Evolutionary conservation across 2,888 invertebrate genomes (phyloP).

Genomic region (Sceliomorpha sp.): DNA sequence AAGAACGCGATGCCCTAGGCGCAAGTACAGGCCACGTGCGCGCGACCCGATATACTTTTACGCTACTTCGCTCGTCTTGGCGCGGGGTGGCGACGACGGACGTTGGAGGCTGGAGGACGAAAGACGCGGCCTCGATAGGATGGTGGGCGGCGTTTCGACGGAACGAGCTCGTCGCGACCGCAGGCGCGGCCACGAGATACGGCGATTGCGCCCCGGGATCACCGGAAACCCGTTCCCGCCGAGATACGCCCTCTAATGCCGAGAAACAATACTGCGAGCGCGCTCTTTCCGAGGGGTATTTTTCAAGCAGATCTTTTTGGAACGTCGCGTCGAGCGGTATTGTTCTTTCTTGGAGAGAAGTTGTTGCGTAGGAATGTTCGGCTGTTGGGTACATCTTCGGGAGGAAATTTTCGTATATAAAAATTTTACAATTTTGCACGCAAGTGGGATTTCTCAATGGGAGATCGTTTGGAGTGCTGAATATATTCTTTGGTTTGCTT

Average conservation of each 20-base stretch:
- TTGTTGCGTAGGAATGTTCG: too few species aligned
- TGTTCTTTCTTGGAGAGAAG: too few species aligned
- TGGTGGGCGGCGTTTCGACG: conserved; percentile 73
- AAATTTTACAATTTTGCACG: too few species aligned
- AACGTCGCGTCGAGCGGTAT: too few species aligned
- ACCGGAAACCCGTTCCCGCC: conserved; percentile 37
- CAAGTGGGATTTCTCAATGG: too few species aligned
- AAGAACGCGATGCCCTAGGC: conserved; percentile 52
- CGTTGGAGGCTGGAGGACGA: conserved; percentile 64
- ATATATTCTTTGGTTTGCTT: too few species aligned
- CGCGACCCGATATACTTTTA: too few species aligned
- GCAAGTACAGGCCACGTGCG: conserved; percentile 52
- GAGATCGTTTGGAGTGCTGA: too few species aligned
- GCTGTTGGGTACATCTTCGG: too few species aligned
- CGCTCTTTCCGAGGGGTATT: too few species aligned
- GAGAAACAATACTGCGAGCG: conserved; percentile 13
- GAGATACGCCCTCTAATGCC: conserved; percentile 48
- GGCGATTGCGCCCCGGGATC: conserved; percentile 65
- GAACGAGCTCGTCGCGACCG: conserved; percentile 68
- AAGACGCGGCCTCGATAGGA: conserved; percentile 68
- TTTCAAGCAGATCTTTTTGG: too few species aligned
- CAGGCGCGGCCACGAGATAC: conserved; percentile 64
- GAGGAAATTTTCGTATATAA: too few species aligned
- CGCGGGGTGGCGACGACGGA: conserved; percentile 39
- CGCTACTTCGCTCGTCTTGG: conserved; percentile 47